Conservation (phyloP, 2,888 invertebrate species). For the Osedax fenrisi region DNA sequence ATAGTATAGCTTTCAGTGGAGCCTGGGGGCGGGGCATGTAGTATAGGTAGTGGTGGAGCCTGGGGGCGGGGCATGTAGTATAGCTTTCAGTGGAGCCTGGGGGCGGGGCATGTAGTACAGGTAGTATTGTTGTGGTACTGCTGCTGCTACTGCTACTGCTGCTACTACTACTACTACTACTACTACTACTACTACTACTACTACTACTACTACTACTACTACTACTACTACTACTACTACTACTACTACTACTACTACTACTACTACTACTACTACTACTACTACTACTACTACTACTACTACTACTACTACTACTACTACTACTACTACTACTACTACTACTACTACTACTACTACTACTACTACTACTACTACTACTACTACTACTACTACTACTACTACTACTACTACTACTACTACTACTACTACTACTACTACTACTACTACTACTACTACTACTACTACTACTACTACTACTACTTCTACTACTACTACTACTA, state of each 20-base stretch:
- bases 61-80: no score
- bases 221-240: neutral
- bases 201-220: neutral
- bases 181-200: neutral
- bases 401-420: neutral
- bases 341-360: neutral
- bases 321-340: neutral
- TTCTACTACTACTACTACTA: neutral
- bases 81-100: no score
- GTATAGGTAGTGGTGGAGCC: no score
- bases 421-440: neutral
- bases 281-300: neutral
- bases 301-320: neutral
- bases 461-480: neutral
- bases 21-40: no score
- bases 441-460: neutral
- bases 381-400: neutral
- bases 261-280: neutral
- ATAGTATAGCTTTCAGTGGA: no score
- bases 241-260: neutral
- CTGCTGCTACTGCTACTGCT: neutral
- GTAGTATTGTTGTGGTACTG: no score
- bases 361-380: neutral
- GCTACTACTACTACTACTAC: neutral
- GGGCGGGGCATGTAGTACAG: no score